Conservation (phyloP, 2,888 invertebrate species). For the Ctenicera cuprea region DNA sequence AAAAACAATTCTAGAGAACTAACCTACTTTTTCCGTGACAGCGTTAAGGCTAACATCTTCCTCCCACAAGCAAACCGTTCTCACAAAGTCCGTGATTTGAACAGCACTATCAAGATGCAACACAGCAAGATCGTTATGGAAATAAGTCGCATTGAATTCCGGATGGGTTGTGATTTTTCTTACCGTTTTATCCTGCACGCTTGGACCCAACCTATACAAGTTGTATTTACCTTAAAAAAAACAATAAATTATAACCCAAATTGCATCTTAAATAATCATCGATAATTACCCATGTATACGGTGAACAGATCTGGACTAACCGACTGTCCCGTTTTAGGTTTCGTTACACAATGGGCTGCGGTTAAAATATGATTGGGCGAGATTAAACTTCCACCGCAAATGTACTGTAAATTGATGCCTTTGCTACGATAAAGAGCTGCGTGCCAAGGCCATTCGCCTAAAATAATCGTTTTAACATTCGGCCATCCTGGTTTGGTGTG, state of each 20-base stretch:
- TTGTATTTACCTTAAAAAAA: constrained; percentile 64
- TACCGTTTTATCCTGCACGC: constrained; percentile 72
- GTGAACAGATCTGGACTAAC: constrained; percentile 66
- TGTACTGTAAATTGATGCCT: constrained; percentile 73
- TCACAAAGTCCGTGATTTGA: constrained; percentile 73
- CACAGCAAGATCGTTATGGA: constrained; percentile 76
- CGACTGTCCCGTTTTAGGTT: constrained; percentile 61
- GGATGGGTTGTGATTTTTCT: constrained; percentile 69
- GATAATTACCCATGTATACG: constrained; percentile 69
- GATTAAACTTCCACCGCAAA: constrained; percentile 80
- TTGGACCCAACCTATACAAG: constrained; percentile 70
- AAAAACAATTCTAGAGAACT: neutral
- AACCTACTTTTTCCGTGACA: constrained; percentile 49
- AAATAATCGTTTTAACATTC: constrained; percentile 71
- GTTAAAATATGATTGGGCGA: constrained; percentile 76
- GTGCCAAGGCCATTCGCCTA: constrained; percentile 83
- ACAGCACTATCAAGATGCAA: constrained; percentile 74
- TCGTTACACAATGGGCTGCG: constrained; percentile 80
- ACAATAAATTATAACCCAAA: neutral
- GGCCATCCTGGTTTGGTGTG: neutral
- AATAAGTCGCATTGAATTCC: constrained; percentile 66
- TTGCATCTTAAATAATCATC: neutral
- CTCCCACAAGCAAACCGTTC: constrained; percentile 78
- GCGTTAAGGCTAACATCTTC: constrained; percentile 30
- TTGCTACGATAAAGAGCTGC: constrained; percentile 76